Base-by-base conservation (phyloP, 2,797 vertebrate genomes). In the Catamblyrhynchus diadema region DNA sequence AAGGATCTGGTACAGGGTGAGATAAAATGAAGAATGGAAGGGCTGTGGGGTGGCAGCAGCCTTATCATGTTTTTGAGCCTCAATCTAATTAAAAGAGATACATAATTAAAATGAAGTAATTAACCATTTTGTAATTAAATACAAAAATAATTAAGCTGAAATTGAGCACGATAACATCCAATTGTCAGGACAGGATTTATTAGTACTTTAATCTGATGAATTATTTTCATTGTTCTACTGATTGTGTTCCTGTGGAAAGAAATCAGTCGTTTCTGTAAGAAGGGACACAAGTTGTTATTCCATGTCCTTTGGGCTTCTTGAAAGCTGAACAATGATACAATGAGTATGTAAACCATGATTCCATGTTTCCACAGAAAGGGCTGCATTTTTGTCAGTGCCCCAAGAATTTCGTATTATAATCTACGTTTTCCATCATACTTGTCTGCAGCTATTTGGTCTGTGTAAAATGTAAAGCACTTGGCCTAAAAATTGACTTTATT, bases 121-220 rank as follows among this genome's bases (percentile, higher is more conserved):
- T 96, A 97, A 96, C 95, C 10, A 0, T 96, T 97, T 97, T 96
- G 93, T 97, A 98, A 98, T 98, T 98, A 98, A 97, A 98, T 97
- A 96, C 88, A 93, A 96, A 98, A 98, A 97, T 97, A 97, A 97
- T 98, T 97, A 97, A 96, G 91, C 92, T 94, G 93, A 97, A 98
- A 98, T 97, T 96, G 97, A 97, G 95, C 94, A 91, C 0, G 90
- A 97, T 97, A 97, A 84, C 87, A 97, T 97, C 96, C 90, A 95
- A 74, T 97, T 97, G 97, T 96, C 94, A 72, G 82, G 91, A 87
- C 82, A 96, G 97, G 93, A 97, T 97, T 98, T 97, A 97, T 97
- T 94, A 95, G 90, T 88, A 79, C 86, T 95, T 97, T 94, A 96
- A 97, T 97, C 94, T 97, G 94, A 97, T 97, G 94, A 97, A 95